Percentiles rank a stretch among this genome's conserved stretches.
phyloP scores from a whole-genome alignment of 2,797 vertebrate species.

The Pogonophryne albipinna region DNA sequence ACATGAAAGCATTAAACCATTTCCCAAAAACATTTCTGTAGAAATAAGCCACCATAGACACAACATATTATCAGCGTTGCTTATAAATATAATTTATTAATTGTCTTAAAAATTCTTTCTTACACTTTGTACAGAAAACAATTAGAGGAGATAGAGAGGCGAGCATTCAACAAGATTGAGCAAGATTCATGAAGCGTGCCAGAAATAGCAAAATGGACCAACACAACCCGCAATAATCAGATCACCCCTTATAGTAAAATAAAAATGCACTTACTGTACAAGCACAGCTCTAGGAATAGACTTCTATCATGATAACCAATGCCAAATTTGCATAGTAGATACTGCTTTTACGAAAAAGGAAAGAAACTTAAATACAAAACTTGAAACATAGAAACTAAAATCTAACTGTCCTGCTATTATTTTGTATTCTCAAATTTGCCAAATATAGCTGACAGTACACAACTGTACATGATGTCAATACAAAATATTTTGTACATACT shows the following conservation, averaged over 20 bases:
- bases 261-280: conserved; percentile 81
- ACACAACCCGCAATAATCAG: conserved; percentile 83
- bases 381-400: conserved; percentile 79
- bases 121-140: conserved; percentile 99
- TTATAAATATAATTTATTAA: conserved; percentile 99
- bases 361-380: conserved; percentile 64
- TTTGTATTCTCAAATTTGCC: conserved; percentile 74
- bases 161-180: conserved; percentile 90
- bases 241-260: conserved; percentile 78
- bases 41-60: conserved; percentile 73
- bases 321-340: conserved; percentile 93
- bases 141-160: conserved; percentile 88
- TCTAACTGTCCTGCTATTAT: conserved; percentile 75
- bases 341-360: conserved; percentile 84
- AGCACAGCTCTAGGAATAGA: conserved; percentile 85
- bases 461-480: conserved; percentile 82
- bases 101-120: conserved; percentile 99
- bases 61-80: conserved; percentile 85
- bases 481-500: conserved; percentile 78
- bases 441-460: conserved; percentile 80
- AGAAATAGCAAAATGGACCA: conserved; percentile 81
- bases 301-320: conserved; percentile 88
- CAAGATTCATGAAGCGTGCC: conserved; percentile 86
- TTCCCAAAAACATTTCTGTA: not conserved
- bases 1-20: not conserved